Evolutionary conservation across 2,888 invertebrate genomes (phyloP), one percentile per base, ranked within the genome.

Genomic region (Habroteleia sp.): DNA sequence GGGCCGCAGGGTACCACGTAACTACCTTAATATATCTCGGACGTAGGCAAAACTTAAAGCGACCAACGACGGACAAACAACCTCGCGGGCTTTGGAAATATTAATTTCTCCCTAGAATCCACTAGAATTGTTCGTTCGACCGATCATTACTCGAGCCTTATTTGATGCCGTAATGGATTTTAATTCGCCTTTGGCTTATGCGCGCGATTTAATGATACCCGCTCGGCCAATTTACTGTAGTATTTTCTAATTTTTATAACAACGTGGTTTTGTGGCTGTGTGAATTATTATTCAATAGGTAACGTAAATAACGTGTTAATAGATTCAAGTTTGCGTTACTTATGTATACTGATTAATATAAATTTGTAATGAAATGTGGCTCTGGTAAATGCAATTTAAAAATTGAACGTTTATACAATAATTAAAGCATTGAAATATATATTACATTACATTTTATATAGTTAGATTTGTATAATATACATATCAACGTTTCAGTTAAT

Each of bases 11-110:
- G 81, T 79, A 74, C 78, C 78, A 77, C 82, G 79, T 82, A 84
- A 85, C 80, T 82, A 82, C 84, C 82, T 80, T 85, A 80, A 80
- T 80, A 80, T 80, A 79, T 81, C 79, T 79, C 77, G 35, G 31
- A 46, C 25, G 33, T 23, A 50, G 52, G 65, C 65, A 10, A 33
- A 46, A 31, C 58, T 54, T 16, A 11, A 54, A 35, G 62, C 71
- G 54, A n/a, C n/a, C n/a, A n/a, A 69, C 54, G 48, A 42, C 69
- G 56, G 62, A 66, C 74, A 72, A 77, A 74, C 16, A 69, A 62
- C 73, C 76, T 63, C 65, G 58, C 62, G 54, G 72, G 68, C 63
- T 44, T 52, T 5, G 37, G 29, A 68, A 68, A 60, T 68, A 68
- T 74, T 63, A 74, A 66, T 74, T 74, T 68, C 52, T 27, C 42